Evolutionary conservation across 2,797 vertebrate species (phyloP), one percentile per base, ranked within the genome.

Genomic region (Staurois parvus): DNA sequence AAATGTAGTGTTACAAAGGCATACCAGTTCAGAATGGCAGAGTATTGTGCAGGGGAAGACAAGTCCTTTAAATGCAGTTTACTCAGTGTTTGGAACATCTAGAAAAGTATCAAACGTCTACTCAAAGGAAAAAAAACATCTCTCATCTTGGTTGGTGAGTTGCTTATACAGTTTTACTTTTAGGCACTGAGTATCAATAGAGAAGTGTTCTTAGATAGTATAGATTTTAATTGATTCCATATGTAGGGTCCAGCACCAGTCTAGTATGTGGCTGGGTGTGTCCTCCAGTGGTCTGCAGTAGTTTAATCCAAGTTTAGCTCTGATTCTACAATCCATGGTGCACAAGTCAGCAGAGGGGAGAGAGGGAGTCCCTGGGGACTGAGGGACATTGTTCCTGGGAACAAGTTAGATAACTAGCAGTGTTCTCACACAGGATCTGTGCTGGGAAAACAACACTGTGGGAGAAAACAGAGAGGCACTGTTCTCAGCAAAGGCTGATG

Each of bases 231-330:
- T 26, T 70, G 67, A 48, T 59, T 59, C 79, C 79, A 80, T 72
- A 80, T 80, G 79, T 72, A 34, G 52, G 21, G 28, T 37, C 79
- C 79, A 80, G 28, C 32, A 48, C 28, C 52, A 28, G 73, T 34
- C 70, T 72, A 77, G 48, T 72, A 83, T 13, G 37, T 11, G 76
- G 48, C 37, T 81, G 85, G 85, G 85, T 82, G 85, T 86, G 85
- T 72, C 85, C 52, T 59, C 24, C 37, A 52, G 42, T 28, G 40
- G 30, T 10, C 69, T 64, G 76, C 28, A 66, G 76, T 75, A 11
- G 1, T 79, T 74, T 79, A 70, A 37, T 74, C 30, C 76, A 48
- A 59, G 62, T 85, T 78, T 73, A 66, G 30, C 26, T 42, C 29
- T 75, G 29, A 64, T 26, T 34, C 28, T 76, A 40, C 52, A 77